Base-by-base conservation (phyloP, 2,797 vertebrate species). In the Adrianichthys oophorus region DNA sequence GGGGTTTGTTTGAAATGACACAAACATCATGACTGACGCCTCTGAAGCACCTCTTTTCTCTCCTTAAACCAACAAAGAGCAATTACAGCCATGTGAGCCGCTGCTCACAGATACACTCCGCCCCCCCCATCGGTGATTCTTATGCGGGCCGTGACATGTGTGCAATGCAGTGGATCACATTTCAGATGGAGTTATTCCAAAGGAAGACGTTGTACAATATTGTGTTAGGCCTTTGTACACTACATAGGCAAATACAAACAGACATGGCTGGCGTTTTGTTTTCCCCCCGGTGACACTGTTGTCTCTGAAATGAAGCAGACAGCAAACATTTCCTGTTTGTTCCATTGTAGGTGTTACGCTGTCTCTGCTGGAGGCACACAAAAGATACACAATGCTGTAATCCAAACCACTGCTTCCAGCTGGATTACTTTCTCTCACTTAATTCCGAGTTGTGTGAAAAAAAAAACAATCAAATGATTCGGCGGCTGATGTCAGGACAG, bases 261-360 rank as follows among this genome's bases (percentile, higher is more conserved):
- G 56, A 81, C 80, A 75, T 48, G 56, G 82, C 81, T 85, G 74
- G 73, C 74, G 51, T 80, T 78, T n/a, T 65, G 67, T 70, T 75
- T 72, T 65, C 79, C 85, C 86, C 80, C 74, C 47, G 74, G 74
- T 71, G 40, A 59, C 61, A 14, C 64, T 50, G 7, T 68, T 60
- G 70, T 76, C 70, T 76, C 79, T 68, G 72, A 67, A 76, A 83
- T 63, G 70, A 73, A 79, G 79, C 78, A 70, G 66, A 73, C 77
- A 43, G 79, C 68, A 82, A 85, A 86, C 77, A 79, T 68, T 83
- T 80, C 71, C 82, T 86, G 78, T 85, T 85, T 78, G 83, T 57
- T 74, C 56, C 74, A 46, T 23, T 56, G 68, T 56, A 62, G 69
- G 76, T 71, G 52, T 65, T 59, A 49, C 16, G 21, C 48, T 16